Percentiles rank a stretch among this genome's conserved stretches.
Conservation (phyloP, 1,140 invertebrate species). For the Drosophila truncata region DNA sequence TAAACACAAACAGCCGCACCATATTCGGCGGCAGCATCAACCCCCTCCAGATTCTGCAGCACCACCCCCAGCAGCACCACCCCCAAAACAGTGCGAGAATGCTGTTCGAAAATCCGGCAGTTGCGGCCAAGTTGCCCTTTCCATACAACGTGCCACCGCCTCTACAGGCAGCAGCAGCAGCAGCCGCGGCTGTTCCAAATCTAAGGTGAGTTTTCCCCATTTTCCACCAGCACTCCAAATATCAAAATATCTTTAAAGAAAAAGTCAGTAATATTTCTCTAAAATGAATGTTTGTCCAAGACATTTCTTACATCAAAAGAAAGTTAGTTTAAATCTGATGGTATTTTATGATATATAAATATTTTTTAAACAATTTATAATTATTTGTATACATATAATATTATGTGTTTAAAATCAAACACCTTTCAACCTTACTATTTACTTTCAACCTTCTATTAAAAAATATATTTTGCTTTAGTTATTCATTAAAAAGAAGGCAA, state of each 20-base stretch:
- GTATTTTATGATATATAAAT: neutral
- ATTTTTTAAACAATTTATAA: neutral
- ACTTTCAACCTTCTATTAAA: too few relatives aligned
- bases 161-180: slow-evolving; percentile 82
- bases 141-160: slow-evolving; percentile 85
- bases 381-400: neutral
- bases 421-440: too few relatives aligned
- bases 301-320: neutral
- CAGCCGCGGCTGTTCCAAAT: slow-evolving; percentile 85
- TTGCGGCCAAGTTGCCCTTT: slow-evolving; percentile 84
- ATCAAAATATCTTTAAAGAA: neutral
- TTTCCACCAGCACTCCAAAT: neutral
- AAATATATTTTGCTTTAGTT: too few relatives aligned
- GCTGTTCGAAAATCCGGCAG: slow-evolving; percentile 85
- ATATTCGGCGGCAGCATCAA: slow-evolving; percentile 37
- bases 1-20: slow-evolving; percentile 33
- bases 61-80: slow-evolving; percentile 46
- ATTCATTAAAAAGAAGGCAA: too few relatives aligned
- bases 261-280: neutral
- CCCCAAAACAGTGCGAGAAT: slow-evolving; percentile 67
- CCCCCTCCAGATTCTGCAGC: slow-evolving; percentile 41
- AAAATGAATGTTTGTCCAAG: neutral
- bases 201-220: slow-evolving; percentile 74
- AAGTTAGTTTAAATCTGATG: too few relatives aligned
- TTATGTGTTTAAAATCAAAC: too few relatives aligned